These are phyloP conservation scores for Tiphia femorata DNA, from an alignment of 2,888 invertebrate genomes.

Conservation along the genomic window DNA sequence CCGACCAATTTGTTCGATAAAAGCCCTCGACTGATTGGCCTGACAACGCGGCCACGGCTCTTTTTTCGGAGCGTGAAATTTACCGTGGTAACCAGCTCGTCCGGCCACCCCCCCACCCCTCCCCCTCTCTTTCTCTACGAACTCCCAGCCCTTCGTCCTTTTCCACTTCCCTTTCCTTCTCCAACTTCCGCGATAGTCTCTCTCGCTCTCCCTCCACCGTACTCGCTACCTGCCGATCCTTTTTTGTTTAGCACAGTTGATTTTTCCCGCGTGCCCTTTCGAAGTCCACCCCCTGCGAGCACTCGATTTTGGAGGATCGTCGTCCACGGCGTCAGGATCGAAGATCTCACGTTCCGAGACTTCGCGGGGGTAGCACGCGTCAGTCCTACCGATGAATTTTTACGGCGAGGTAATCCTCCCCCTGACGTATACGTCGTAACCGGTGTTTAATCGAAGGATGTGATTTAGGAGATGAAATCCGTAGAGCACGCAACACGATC, in stretches of 20 bases:
- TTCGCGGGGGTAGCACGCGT: too few relatives aligned
- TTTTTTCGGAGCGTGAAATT: constrained; percentile 55
- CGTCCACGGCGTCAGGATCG: too few relatives aligned
- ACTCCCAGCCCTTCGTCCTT: too few relatives aligned
- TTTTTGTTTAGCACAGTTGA: neutral
- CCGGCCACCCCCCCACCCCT: neutral
- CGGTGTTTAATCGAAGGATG: too few relatives aligned
- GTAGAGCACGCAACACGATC: too few relatives aligned
- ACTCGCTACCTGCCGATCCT: neutral
- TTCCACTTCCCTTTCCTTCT: constrained; percentile 1
- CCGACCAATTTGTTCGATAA: constrained; percentile 65
- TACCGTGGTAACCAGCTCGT: constrained; percentile 42
- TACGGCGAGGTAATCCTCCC: too few relatives aligned
- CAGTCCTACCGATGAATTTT: too few relatives aligned
- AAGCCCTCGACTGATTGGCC: constrained; percentile 65
- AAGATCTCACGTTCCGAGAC: too few relatives aligned
- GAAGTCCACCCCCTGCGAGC: too few relatives aligned
- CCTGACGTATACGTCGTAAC: too few relatives aligned
- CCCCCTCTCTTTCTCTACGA: constrained; percentile 8
- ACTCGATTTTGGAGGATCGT: too few relatives aligned
- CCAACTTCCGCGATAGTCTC: neutral
- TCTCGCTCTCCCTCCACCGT: neutral
- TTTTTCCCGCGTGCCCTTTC: neutral
- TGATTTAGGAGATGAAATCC: too few relatives aligned
- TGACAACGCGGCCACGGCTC: constrained; percentile 59